These are phyloP conservation scores for Sapajus apella DNA, from an alignment of 2,113 vertebrate species.

Conservation along the genomic window DNA sequence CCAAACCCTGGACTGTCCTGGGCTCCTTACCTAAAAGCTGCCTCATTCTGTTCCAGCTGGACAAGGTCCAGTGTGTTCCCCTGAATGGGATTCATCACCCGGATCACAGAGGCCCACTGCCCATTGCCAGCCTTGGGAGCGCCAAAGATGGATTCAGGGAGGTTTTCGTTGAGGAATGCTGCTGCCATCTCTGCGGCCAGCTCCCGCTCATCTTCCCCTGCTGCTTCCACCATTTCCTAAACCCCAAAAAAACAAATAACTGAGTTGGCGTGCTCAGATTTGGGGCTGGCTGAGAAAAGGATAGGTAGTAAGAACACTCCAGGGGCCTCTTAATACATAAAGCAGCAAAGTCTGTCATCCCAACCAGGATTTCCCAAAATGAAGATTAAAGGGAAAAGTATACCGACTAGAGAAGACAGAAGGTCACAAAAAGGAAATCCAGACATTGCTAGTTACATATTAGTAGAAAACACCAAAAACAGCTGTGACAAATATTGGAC, in stretches of 20 bases:
- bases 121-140: constrained; percentile 97
- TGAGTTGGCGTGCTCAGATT: background rate
- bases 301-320: background rate
- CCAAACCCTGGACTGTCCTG: background rate
- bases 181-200: constrained; percentile 99
- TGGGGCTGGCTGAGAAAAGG: background rate
- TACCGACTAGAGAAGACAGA: background rate
- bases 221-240: constrained; percentile 99
- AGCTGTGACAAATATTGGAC: background rate
- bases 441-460: background rate
- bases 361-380: background rate
- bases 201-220: constrained; percentile 97
- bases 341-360: background rate
- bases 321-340: background rate
- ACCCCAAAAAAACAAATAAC: background rate
- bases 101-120: constrained; percentile 98
- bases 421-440: background rate
- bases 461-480: background rate
- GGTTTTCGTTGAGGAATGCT: constrained; percentile 97
- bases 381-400: background rate
- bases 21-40: constrained; percentile 94
- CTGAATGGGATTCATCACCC: constrained; percentile 97
- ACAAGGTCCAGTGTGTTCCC: constrained; percentile 95
- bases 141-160: constrained; percentile 97
- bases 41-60: constrained; percentile 98